phyloP scores from a whole-genome alignment of 2,113 vertebrate genomes.

The Lates calcarifer region DNA sequence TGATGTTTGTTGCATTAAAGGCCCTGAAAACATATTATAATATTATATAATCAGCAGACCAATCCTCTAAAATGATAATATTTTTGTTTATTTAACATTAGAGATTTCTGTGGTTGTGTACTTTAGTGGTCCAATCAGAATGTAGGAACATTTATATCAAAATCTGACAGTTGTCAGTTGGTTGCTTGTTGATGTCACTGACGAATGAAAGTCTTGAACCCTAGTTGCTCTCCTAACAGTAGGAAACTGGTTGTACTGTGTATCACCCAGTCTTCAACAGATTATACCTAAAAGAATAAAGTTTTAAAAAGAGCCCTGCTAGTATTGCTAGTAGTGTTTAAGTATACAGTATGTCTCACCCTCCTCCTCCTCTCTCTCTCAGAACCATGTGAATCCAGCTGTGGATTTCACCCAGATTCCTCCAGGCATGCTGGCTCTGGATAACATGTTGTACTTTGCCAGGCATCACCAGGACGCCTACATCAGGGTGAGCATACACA shows the following conservation, averaged over 20 bases:
- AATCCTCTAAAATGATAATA: background rate
- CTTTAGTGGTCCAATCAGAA: background rate
- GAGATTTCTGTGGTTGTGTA: no score
- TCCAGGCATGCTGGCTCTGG: constrained; percentile 97
- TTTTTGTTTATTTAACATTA: background rate
- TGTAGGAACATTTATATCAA: background rate
- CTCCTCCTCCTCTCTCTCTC: constrained; percentile 34
- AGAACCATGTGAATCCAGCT: constrained; percentile 99
- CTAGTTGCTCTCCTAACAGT: background rate
- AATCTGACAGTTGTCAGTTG: background rate
- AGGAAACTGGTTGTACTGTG: background rate
- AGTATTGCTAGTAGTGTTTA: background rate
- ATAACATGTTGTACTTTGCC: constrained; percentile 99
- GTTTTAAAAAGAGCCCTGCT: background rate
- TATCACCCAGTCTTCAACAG: background rate
- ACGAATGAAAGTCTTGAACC: background rate
- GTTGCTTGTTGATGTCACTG: no score
- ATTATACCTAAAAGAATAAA: constrained; percentile 25
- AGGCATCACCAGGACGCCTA: constrained; percentile 97
- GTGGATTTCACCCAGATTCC: constrained; percentile 99
- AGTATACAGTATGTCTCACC: constrained; percentile 11
- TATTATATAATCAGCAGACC: no score
- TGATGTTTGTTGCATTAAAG: background rate
- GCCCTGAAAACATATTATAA: no score
- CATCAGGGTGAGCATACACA: constrained; percentile 89